Evolutionary conservation across 1,140 invertebrate genomes (phyloP).

Genomic region (Drosophila ogumai): DNA sequence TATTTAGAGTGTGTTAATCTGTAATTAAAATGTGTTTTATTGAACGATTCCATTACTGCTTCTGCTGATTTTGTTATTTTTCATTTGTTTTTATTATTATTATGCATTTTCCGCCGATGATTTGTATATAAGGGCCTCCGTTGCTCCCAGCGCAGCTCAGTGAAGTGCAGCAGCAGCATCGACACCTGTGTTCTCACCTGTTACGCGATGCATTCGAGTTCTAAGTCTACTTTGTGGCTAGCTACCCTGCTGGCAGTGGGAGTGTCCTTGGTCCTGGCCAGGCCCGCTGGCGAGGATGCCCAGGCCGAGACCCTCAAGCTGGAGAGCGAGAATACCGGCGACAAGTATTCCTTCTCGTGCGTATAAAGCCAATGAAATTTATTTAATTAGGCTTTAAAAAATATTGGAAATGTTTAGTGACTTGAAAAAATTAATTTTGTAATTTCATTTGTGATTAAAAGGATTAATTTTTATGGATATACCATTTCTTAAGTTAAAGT

Average conservation of each 20-base stretch:
- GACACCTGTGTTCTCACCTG: background rate
- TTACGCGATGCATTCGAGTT: constrained; percentile 28
- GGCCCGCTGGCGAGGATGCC: constrained; percentile 59
- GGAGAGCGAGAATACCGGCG: constrained; percentile 85
- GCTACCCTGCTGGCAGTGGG: constrained; percentile 41
- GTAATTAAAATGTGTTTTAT: constrained; percentile 77
- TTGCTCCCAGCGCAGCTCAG: constrained; percentile 35
- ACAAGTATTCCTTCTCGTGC: constrained; percentile 85
- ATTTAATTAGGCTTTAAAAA: background rate
- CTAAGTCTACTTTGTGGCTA: constrained; percentile 36
- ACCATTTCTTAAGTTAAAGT: background rate
- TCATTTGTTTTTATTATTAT: constrained; percentile 38
- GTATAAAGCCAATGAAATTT: constrained; percentile 34
- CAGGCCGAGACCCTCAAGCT: constrained; percentile 82
- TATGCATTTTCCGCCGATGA: constrained; percentile 50
- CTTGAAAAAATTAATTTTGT: background rate
- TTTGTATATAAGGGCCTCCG: constrained; percentile 54
- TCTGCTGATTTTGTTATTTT: constrained; percentile 27
- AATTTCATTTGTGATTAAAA: background rate
- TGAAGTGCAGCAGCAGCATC: constrained; percentile 44
- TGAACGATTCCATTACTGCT: constrained; percentile 56
- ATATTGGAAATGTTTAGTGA: background rate
- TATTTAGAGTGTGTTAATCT: constrained; percentile 64
- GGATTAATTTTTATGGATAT: too few relatives aligned
- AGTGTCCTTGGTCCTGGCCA: constrained; percentile 21